Conservation (phyloP, 53 echinoderm and acorn worm genomes). For the Mesocentrotus franciscanus region DNA sequence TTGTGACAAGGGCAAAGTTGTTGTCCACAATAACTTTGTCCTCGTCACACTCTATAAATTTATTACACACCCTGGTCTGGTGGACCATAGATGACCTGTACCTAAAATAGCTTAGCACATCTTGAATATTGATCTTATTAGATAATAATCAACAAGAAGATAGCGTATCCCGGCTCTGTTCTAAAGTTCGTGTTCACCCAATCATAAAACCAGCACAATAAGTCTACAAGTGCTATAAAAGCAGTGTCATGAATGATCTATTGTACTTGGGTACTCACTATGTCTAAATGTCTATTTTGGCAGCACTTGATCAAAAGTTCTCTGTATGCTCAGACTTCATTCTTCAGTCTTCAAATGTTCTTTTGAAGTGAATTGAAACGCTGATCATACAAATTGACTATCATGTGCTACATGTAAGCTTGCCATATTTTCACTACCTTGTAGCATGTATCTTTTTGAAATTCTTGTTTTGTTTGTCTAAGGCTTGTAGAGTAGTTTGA, state of each 20-base stretch:
- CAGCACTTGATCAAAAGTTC: neutral
- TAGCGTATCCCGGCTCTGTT: neutral
- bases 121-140: conserved; percentile 16
- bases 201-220: neutral
- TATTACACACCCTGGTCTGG: neutral
- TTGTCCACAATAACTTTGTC: too few relatives aligned
- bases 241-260: neutral
- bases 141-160: neutral
- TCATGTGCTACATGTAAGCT: neutral
- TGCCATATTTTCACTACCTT: neutral
- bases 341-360: neutral
- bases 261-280: conserved; percentile 5
- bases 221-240: neutral
- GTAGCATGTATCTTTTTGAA: neutral
- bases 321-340: neutral
- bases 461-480: conserved; percentile 10
- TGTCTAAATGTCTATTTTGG: neutral
- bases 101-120: neutral
- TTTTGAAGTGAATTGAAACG: neutral
- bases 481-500: neutral
- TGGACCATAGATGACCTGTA: neutral
- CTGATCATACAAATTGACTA: neutral
- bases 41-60: too few relatives aligned
- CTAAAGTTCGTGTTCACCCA: conserved; percentile 4
- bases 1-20: too few relatives aligned